These are phyloP conservation scores for Macrophya alboannulata DNA, from an alignment of 2,888 invertebrate genomes.

Conservation along the genomic window DNA sequence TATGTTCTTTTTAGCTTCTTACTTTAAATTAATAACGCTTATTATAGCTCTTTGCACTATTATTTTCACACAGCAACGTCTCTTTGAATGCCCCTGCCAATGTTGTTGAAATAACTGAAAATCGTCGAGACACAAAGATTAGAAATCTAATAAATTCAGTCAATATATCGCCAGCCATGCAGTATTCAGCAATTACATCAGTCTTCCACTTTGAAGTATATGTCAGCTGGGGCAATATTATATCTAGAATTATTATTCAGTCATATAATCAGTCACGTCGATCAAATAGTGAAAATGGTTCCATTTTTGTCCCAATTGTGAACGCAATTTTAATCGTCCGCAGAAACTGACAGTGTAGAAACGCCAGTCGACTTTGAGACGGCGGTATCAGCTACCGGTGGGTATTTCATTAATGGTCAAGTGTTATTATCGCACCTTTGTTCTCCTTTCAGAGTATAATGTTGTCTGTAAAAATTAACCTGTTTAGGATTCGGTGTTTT, in stretches of 20 bases:
- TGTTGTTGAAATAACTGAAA: too few relatives aligned
- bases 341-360: slow-evolving; percentile 61
- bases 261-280: background rate
- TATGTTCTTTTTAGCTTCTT: too few relatives aligned
- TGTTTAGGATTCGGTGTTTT: slow-evolving; percentile 84
- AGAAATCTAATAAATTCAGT: background rate
- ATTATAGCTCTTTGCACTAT: too few relatives aligned
- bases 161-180: background rate
- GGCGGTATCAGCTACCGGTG: slow-evolving; percentile 86
- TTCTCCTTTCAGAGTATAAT: background rate
- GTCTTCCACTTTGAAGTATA: too few relatives aligned
- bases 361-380: slow-evolving; percentile 85
- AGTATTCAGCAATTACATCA: too few relatives aligned
- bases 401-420: slow-evolving; percentile 50
- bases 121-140: background rate
- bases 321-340: background rate
- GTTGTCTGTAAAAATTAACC: background rate
- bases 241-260: background rate
- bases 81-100: too few relatives aligned
- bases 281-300: background rate
- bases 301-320: background rate
- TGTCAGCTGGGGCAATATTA: background rate
- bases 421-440: background rate
- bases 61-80: too few relatives aligned
- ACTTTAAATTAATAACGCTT: too few relatives aligned